Evolutionary conservation across 2,113 vertebrate genomes (phyloP).

Genomic region (Corythornis madagascariensis): DNA sequence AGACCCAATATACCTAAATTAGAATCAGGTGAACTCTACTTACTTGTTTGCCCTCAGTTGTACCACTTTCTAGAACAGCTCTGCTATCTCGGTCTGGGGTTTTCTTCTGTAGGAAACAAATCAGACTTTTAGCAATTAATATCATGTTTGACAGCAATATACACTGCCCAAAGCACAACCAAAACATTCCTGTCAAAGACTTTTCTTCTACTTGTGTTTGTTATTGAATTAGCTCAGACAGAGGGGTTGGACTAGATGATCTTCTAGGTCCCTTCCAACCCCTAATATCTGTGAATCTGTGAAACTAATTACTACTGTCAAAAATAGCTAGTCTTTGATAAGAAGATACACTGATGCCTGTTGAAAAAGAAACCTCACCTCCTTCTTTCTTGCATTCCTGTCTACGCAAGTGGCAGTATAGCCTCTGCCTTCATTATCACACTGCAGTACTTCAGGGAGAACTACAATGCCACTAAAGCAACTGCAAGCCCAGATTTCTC

Average conservation of each 20-base stretch:
- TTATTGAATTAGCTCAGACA: neutral
- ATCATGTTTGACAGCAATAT: neutral
- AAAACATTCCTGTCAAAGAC: conserved; percentile 11
- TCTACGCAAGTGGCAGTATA: neutral
- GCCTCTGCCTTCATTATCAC: neutral
- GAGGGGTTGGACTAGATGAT: too few species aligned
- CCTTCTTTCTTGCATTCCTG: neutral
- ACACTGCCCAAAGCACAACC: neutral
- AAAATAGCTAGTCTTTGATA: conserved; percentile 14
- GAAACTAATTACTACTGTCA: conserved; percentile 27
- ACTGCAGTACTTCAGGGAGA: neutral
- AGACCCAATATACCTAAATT: neutral
- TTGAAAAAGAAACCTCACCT: neutral
- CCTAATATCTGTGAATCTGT: too few species aligned
- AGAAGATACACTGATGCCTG: neutral
- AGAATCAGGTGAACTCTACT: neutral
- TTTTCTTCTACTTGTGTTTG: neutral
- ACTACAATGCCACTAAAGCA: neutral
- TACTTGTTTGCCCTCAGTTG: neutral
- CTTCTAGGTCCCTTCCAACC: too few species aligned
- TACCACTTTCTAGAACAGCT: neutral
- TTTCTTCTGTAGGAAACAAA: neutral
- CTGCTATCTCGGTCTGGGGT: neutral
- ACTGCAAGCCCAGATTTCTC: conserved; percentile 29
- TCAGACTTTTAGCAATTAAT: neutral